Base-by-base conservation (phyloP, 2,888 invertebrate genomes). In the Teleiodes luculella region DNA sequence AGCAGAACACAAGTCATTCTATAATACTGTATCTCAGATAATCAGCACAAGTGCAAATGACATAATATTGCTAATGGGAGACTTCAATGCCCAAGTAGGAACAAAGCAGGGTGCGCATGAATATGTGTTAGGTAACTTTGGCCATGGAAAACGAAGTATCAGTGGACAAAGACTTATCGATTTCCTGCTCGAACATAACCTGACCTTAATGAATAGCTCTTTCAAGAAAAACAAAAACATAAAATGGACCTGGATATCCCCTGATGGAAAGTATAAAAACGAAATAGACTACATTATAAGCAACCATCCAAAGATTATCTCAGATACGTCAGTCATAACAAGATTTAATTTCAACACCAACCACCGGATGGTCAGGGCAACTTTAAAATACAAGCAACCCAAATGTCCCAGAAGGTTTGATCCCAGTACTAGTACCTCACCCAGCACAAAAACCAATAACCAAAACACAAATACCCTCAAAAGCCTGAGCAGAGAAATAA, bases 241-340 rank as follows among this genome's bases (percentile, higher is more conserved):
- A 0, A 36, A 48, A 35, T 60, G 60, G 60, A 60, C 57, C 3
- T 59, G 56, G 60, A 51, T 54, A 4, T 60, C 60, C 14, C 57
- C 57, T 24, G 48, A 52, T 11, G 41, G 41, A 6, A 7, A 2
- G 7, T 5, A 10, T 5, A 41, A 20, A 16, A 41, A 41, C 11
- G 41, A 33, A 33, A 33, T 33, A 2, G 33, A 33, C 8, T 33
- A 33, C 33, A 33, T 33, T 6, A 47, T 55, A 33, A 58, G 18
- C 1, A 57, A 45, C 35, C 8, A 49, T 4, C 50, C 55, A 24
- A 57, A 49, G 41, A 24, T 10, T 3, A 57, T 57, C n/a, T 43
- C 35, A 14, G 57, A 60, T 31, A 54, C 55, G 10, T 7, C 2
- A 5, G 52, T 60, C 0, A 56, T 57, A 46, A 24, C 11, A 4